phyloP scores from a whole-genome alignment of 2,797 vertebrate species.

The Sternotherus odoratus region DNA sequence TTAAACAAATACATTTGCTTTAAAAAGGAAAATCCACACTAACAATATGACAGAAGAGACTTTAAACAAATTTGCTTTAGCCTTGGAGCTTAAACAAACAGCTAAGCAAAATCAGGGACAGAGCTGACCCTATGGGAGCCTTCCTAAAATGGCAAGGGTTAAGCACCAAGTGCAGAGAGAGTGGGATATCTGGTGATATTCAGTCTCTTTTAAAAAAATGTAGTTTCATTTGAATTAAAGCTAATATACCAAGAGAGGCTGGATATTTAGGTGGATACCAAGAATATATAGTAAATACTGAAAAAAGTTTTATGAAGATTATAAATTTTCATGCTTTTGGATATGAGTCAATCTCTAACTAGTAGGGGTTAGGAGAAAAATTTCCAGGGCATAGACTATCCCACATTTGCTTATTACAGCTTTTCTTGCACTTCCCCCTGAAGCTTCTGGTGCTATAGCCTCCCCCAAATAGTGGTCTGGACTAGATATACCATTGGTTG shows the following conservation, averaged over 20 bases:
- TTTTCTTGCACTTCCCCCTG: background rate
- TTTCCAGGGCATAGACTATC: background rate
- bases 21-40: background rate
- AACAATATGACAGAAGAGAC: background rate
- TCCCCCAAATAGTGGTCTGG: background rate
- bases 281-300: background rate
- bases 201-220: background rate
- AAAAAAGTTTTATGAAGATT: background rate
- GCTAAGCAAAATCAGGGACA: background rate
- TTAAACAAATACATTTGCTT: background rate
- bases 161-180: background rate
- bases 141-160: background rate
- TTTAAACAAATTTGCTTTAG: background rate
- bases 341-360: background rate
- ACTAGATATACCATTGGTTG: background rate
- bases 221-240: background rate
- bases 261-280: background rate
- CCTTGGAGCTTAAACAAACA: background rate
- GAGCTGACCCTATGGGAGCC: background rate
- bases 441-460: background rate
- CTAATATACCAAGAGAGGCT: background rate
- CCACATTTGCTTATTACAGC: background rate
- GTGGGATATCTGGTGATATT: background rate
- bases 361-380: background rate
- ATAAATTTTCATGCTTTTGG: background rate